Evolutionary conservation across 2,113 vertebrate species (phyloP).

Genomic region (Pelodiscus sinensis): DNA sequence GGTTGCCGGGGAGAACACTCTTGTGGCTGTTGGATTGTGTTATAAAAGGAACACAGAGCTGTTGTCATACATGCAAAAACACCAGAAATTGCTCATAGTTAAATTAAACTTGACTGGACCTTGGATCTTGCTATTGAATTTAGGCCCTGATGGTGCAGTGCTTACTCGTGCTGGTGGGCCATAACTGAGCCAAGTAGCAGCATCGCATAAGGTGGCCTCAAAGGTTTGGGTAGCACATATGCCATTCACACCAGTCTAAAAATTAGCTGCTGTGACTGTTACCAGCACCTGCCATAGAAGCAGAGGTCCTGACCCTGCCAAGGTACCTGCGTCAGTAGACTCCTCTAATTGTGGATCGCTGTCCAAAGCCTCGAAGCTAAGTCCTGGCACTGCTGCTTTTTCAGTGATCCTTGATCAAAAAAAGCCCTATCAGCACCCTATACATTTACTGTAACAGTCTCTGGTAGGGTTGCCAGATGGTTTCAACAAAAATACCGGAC

Average conservation of each 20-base stretch:
- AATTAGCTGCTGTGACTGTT: not conserved
- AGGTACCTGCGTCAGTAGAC: not conserved
- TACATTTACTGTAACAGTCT: not conserved
- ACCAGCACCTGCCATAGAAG: rapidly evolving
- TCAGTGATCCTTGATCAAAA: not conserved
- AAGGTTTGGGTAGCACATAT: rapidly evolving
- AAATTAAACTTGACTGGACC: not conserved
- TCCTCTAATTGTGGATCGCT: not conserved
- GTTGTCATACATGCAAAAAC: not conserved
- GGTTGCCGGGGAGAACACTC: not conserved
- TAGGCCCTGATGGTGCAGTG: not conserved
- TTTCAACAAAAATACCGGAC: no score
- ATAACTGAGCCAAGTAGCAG: not conserved
- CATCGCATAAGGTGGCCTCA: rapidly evolving
- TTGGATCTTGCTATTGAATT: not conserved
- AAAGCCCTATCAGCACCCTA: not conserved
- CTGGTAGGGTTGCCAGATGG: no score
- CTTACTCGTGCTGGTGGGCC: rapidly evolving
- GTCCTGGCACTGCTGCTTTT: not conserved
- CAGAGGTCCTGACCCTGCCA: no score
- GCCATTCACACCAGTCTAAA: not conserved
- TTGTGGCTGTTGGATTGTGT: not conserved
- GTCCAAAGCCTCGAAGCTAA: not conserved
- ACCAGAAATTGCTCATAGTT: not conserved
- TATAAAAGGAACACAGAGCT: not conserved